Conservation (phyloP, 2,797 vertebrate genomes). For the Scyliorhinus canicula region DNA sequence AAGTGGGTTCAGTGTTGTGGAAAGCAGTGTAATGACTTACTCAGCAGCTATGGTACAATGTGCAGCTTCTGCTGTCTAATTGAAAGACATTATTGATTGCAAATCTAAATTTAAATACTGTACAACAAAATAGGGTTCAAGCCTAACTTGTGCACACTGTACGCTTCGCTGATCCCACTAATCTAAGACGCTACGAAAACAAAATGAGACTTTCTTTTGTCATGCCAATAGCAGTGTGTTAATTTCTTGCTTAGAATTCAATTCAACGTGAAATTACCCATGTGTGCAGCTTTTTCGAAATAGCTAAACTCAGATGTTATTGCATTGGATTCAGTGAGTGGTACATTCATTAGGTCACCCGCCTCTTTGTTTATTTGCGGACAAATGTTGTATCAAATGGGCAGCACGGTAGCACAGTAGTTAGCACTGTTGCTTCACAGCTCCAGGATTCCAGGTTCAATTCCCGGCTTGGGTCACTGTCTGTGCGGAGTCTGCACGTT, state of each 20-base stretch:
- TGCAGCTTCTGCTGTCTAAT: slow-evolving; percentile 7
- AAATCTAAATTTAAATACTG: slow-evolving; percentile 27
- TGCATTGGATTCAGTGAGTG: not conserved
- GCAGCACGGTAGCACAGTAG: too few relatives aligned
- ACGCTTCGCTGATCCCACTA: not conserved
- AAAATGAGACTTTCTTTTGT: not conserved
- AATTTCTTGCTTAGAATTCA: not conserved
- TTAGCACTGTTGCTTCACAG: too few relatives aligned
- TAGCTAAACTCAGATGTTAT: slow-evolving; percentile 5
- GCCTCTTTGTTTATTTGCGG: not conserved
- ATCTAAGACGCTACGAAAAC: not conserved
- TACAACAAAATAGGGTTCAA: not conserved
- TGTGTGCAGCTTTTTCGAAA: not conserved
- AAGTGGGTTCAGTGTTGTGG: not conserved
- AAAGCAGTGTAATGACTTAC: not conserved
- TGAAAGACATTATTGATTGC: slow-evolving; percentile 8
- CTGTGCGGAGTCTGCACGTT: too few relatives aligned
- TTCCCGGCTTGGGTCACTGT: too few relatives aligned
- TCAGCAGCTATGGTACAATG: not conserved
- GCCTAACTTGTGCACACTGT: not conserved
- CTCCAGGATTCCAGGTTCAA: too few relatives aligned
- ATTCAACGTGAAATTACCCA: not conserved
- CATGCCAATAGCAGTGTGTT: not conserved
- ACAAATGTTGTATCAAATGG: not conserved
- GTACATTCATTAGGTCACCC: too few relatives aligned